Conservation (phyloP, 2,113 vertebrate genomes). For the Stegostoma tigrinum region DNA sequence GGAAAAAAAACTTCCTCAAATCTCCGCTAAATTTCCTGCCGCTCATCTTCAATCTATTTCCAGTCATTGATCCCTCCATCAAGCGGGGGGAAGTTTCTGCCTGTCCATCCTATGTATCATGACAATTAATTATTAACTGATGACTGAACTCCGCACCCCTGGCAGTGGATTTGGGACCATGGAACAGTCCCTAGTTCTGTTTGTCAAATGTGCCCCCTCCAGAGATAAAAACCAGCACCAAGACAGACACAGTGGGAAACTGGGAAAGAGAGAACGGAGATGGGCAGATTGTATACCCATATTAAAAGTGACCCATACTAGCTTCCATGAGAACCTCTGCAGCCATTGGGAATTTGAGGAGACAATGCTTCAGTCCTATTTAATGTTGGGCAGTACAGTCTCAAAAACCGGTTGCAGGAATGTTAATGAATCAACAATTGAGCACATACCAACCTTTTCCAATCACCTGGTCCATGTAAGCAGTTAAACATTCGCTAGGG, state of each 20-base stretch:
- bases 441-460: slow-evolving; percentile 70
- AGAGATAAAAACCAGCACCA: background rate
- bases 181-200: background rate
- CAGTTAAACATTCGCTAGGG: slow-evolving; percentile 68
- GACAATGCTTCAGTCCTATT: background rate
- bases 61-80: too few species aligned
- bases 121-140: too few species aligned
- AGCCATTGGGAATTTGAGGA: background rate
- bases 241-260: background rate
- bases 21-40: too few species aligned
- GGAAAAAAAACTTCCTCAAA: too few species aligned
- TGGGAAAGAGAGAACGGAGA: background rate
- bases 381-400: background rate
- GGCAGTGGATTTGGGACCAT: too few species aligned
- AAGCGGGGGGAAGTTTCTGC: too few species aligned
- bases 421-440: background rate
- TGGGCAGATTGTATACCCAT: background rate
- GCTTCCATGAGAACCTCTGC: background rate
- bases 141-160: too few species aligned
- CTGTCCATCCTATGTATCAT: too few species aligned
- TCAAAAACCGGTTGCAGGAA: background rate
- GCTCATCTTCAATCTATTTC: too few species aligned
- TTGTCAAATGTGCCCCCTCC: background rate
- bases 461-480: slow-evolving; percentile 75
- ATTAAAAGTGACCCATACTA: background rate